phyloP scores from a whole-genome alignment of 2,797 vertebrate genomes.

The Stomatorhinus walkeri region DNA sequence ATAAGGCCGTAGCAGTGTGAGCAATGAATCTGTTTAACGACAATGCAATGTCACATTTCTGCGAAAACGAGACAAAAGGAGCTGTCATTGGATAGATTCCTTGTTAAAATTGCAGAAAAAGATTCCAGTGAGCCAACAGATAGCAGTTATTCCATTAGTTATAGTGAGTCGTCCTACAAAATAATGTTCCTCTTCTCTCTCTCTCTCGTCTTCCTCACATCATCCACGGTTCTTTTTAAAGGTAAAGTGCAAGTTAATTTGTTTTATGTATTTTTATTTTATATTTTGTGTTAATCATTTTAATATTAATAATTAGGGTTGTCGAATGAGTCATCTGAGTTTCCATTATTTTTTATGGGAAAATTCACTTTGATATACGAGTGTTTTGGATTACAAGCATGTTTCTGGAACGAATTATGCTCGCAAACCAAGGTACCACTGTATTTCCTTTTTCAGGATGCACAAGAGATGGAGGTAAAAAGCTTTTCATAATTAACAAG shows the following conservation, averaged over 20 bases:
- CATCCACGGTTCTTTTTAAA: neutral
- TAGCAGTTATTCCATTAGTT: neutral
- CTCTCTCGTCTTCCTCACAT: neutral
- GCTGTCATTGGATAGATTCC: neutral
- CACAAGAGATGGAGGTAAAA: neutral
- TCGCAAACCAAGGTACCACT: too few relatives aligned
- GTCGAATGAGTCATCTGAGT: too few relatives aligned
- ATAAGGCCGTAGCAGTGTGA: neutral
- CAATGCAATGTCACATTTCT: neutral
- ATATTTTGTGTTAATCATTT: too few relatives aligned
- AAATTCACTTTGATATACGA: too few relatives aligned
- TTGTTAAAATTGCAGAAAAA: neutral
- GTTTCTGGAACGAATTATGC: too few relatives aligned
- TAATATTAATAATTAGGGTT: too few relatives aligned
- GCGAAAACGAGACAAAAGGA: neutral
- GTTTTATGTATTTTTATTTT: too few relatives aligned
- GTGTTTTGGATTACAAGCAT: too few relatives aligned
- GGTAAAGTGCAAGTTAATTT: too few relatives aligned
- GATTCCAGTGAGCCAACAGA: too few relatives aligned
- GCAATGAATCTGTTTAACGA: neutral
- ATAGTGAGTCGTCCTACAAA: neutral
- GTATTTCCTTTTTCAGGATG: neutral
- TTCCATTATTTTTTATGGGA: too few relatives aligned
- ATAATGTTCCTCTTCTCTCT: neutral
- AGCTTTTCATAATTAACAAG: neutral